Base-by-base conservation (phyloP, 2,888 invertebrate species). In the Lithophane semibrunnea region DNA sequence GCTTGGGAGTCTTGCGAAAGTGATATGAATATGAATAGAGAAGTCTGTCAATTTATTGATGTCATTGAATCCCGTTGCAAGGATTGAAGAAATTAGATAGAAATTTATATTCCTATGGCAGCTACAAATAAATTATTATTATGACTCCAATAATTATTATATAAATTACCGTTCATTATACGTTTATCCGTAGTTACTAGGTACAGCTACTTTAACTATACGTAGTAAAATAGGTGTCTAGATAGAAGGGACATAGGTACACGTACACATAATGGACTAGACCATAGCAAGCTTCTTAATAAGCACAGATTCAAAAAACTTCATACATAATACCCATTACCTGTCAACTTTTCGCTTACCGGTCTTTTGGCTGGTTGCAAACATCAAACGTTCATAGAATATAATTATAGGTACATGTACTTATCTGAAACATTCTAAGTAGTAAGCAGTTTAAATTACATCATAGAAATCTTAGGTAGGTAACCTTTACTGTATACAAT, bases 311-410 rank as follows among this genome's bases (percentile, higher is more conserved):
- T 66, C 12, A 66, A 80, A 79, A 80, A 70, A 58, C 44, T 75
- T 54, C 18, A 24, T 52, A 60, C 65, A 61, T 42, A 66, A 18
- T 47, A 77, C 29, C 42, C n/a, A 54, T 78, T 73, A 56, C 73
- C 79, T 73, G 58, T 73, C 61, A 65, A 54, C 37, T 75, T 79
- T 79, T 79, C 69, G 68, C 75, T 37, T 47, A 79, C 63, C 37
- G 73, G 69, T 60, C 68, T 75, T 75, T 54, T 75, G 18, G 18
- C 37, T 47, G n/a, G 44, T 69, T 47, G 37, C 44, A 58, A 75
- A 60, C 18, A 73, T 47, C 37, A 74, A 74, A 64, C 21, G 64
- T 75, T 64, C 58, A 16, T 44, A 64, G 37, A 79, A 68, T 78
- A 75, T 67, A 68, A 64, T 74, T 47, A 47, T 13, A 0, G 29